Base-by-base conservation (phyloP, 2,888 invertebrate genomes). In the Sarcophaga carnaria region DNA sequence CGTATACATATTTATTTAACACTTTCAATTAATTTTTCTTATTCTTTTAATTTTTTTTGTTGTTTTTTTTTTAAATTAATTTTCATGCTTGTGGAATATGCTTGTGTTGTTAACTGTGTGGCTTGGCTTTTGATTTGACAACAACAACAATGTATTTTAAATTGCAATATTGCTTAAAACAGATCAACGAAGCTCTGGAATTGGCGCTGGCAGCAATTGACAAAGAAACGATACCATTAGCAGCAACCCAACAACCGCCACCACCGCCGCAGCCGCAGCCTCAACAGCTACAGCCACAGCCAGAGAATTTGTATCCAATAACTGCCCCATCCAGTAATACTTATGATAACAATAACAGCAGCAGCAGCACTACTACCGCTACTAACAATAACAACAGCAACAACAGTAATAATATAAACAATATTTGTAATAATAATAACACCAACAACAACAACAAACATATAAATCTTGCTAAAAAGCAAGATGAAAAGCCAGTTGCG, bases 171-270 rank as follows among this genome's bases (percentile, higher is more conserved):
- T 37, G 37, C 37, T 37, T 37, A 37, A 67, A 80, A 17, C 45
- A 54, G 95, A 95, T 95, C 84, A 94, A 95, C 91, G 95, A 95
- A 93, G 95, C 95, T 89, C 93, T 95, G 91, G 95, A 95, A 91
- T 92, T 95, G 91, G 95, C 95, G 90, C 95, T 95, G 91, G 94
- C 95, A 93, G 95, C 95, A 91, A 94, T 95, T 88, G 95, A 95
- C 93, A 94, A 94, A 60, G 93, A 92, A 86, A 88, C 85, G 66
- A 83, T 60, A 70, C 69, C 72, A 37, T 74, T 37, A 59, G n/a
- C 76, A 59, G 49, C 59, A 5, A 14, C 17, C 59, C 59, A 59
- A 64, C 76, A 64, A 25, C 72, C 20, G 62, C 75, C 45, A 47
- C 80, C 85, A 27, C 85, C 79, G 74, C 49, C 59, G 27, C 80